phyloP scores from a whole-genome alignment of 2,888 invertebrate genomes.

The Pollenia labialis region DNA sequence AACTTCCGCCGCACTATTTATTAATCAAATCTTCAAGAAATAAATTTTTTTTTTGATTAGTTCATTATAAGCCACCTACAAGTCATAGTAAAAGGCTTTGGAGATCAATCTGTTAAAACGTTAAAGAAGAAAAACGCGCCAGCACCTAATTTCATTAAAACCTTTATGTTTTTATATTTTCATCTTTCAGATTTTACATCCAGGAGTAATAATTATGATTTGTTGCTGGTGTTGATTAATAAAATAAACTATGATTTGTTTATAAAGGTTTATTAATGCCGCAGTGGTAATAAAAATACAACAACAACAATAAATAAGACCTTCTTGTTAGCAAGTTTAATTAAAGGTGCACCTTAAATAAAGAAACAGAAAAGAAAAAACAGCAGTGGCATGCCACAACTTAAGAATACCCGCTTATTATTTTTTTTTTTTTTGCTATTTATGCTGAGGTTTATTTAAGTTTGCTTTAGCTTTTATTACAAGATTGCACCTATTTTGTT shows the following conservation, averaged over 20 bases:
- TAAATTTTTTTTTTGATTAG: slow-evolving; percentile 36
- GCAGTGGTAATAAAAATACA: neutral
- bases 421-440: neutral
- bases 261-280: slow-evolving; percentile 1
- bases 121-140: slow-evolving; percentile 2
- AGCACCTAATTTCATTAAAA: neutral
- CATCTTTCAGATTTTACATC: slow-evolving; percentile 18
- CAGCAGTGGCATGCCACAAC: neutral
- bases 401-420: neutral
- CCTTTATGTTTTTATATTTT: slow-evolving; percentile 1
- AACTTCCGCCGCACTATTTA: no score
- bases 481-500: slow-evolving; percentile 64
- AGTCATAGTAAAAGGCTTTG: neutral
- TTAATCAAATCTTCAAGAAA: neutral
- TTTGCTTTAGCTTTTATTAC: slow-evolving; percentile 36
- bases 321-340: slow-evolving; percentile 65
- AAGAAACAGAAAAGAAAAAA: slow-evolving; percentile 16
- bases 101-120: slow-evolving; percentile 36
- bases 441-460: slow-evolving; percentile 22
- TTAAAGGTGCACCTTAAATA: slow-evolving; percentile 66
- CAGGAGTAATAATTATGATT: slow-evolving; percentile 34
- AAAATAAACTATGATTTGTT: slow-evolving; percentile 22
- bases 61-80: slow-evolving; percentile 26
- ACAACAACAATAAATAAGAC: slow-evolving; percentile 4
- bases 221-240: slow-evolving; percentile 8